phyloP scores from a whole-genome alignment of 2,797 vertebrate genomes.

The Alca torda region DNA sequence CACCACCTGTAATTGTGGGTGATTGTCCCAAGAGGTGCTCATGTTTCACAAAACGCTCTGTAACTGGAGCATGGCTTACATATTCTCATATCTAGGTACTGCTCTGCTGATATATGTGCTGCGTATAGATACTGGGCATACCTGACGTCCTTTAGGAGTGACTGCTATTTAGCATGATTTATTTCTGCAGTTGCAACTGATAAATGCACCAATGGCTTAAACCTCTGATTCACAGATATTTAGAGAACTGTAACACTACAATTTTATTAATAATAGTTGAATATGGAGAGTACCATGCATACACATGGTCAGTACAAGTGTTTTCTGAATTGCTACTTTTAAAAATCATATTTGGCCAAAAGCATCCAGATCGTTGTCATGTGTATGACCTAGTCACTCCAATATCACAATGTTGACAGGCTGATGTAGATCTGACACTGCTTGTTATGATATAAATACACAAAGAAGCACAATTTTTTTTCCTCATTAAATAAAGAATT shows the following conservation, averaged over 20 bases:
- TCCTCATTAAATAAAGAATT: background rate
- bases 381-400: background rate
- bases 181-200: background rate
- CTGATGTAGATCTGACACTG: background rate
- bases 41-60: accelerated
- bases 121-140: background rate
- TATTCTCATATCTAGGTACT: background rate
- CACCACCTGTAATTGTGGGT: background rate
- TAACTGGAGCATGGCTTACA: background rate
- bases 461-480: background rate
- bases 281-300: background rate
- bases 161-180: background rate
- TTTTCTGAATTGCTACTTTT: background rate
- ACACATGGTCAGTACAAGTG: background rate
- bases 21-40: background rate
- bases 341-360: background rate
- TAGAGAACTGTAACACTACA: background rate
- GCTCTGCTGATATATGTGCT: background rate
- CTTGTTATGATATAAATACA: background rate
- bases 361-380: background rate
- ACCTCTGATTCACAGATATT: background rate
- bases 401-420: background rate
- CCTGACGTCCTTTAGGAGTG: background rate
- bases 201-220: background rate
- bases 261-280: background rate